Evolutionary conservation across 2,797 vertebrate genomes (phyloP).

Genomic region (Acanthiza pusilla): DNA sequence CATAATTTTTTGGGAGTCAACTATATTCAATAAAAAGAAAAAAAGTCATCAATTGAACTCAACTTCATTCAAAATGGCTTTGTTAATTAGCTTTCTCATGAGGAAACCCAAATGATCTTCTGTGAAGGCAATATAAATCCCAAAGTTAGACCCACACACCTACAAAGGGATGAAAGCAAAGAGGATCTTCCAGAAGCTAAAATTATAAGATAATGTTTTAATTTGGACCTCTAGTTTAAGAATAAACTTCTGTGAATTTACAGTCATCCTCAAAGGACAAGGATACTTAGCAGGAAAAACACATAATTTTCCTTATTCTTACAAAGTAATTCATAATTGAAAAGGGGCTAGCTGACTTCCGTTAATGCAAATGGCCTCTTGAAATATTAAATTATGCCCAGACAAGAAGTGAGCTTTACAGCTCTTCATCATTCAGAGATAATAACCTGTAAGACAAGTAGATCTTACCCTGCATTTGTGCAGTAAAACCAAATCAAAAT

Average conservation of each 20-base stretch:
- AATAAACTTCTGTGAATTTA: background rate
- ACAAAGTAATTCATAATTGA: slow-evolving; percentile 33
- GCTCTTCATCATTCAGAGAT: slow-evolving; percentile 50
- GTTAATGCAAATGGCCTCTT: slow-evolving; percentile 52
- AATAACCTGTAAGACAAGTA: slow-evolving; percentile 35
- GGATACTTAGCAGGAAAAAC: slow-evolving; percentile 10
- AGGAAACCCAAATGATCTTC: background rate
- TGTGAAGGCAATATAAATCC: background rate
- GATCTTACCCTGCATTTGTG: background rate
- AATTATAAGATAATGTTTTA: background rate
- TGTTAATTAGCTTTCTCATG: background rate
- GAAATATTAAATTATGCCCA: slow-evolving; percentile 57
- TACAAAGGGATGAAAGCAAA: background rate
- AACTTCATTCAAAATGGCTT: background rate
- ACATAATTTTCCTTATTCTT: slow-evolving; percentile 25
- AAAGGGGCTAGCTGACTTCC: slow-evolving; percentile 41
- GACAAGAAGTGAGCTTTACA: slow-evolving; percentile 49
- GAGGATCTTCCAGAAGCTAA: background rate
- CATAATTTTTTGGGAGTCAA: background rate
- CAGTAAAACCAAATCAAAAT: background rate
- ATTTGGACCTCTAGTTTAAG: background rate
- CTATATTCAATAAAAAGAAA: background rate
- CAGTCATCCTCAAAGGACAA: background rate
- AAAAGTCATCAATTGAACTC: background rate
- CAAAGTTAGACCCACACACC: background rate